phyloP scores from a whole-genome alignment of 2,888 invertebrate genomes.

The Salticus scenicus region DNA sequence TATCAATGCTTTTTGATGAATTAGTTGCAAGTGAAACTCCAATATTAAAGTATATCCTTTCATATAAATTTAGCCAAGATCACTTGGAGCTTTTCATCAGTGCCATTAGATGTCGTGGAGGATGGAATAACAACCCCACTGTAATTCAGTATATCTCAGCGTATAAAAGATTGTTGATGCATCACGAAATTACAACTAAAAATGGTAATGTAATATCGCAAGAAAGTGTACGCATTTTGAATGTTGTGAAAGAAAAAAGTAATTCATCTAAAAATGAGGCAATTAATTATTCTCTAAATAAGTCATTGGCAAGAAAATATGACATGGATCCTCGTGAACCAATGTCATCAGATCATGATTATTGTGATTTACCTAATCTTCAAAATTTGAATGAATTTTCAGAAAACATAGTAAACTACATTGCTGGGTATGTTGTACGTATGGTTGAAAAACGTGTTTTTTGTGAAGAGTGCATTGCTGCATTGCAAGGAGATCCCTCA shows the following conservation, averaged over 20 bases:
- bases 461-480: background rate
- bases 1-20: background rate
- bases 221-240: background rate
- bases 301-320: background rate
- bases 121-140: background rate
- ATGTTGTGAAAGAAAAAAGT: background rate
- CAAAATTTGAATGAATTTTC: background rate
- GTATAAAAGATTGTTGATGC: background rate
- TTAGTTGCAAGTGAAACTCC: background rate
- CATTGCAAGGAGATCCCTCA: background rate
- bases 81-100: background rate
- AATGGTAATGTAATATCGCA: background rate
- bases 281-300: background rate
- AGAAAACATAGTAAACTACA: background rate
- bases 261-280: background rate
- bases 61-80: background rate
- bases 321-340: background rate
- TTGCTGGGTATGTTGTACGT: background rate
- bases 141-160: background rate
- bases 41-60: background rate
- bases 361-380: background rate
- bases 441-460: background rate
- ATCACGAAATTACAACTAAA: background rate
- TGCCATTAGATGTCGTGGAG: background rate
- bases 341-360: background rate